phyloP scores from a whole-genome alignment of 2,797 vertebrate species.

The Pseudotriccus pelzelni region DNA sequence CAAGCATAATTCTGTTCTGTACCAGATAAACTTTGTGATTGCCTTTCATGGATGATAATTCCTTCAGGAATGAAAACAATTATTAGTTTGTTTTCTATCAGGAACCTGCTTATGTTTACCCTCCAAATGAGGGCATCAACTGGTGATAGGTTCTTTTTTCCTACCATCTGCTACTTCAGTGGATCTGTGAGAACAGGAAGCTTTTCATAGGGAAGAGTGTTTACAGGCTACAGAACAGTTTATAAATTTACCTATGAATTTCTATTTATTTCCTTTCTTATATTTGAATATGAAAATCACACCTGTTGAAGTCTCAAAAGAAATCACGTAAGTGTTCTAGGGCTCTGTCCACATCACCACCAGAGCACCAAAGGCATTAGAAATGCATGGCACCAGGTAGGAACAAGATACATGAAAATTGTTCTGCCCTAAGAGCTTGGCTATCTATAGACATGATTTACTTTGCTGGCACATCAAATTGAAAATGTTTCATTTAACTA shows the following conservation, averaged over 20 bases:
- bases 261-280: neutral
- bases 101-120: neutral
- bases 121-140: neutral
- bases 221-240: neutral
- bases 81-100: neutral
- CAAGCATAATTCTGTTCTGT: neutral
- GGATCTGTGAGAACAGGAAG: neutral
- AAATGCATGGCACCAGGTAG: neutral
- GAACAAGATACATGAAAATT: neutral
- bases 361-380: neutral
- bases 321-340: neutral
- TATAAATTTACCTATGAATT: neutral
- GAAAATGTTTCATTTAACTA: neutral
- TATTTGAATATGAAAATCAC: neutral
- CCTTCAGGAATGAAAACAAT: neutral
- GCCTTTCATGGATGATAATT: neutral
- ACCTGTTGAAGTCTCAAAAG: neutral
- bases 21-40: neutral
- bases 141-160: neutral
- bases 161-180: neutral
- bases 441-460: neutral
- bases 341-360: neutral
- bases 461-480: neutral
- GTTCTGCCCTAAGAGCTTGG: neutral
- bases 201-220: neutral